A percentile compares a stretch with the other conserved stretches of the same genome.
These are phyloP conservation scores for Cranoglanis bouderius DNA, from an alignment of 2,113 vertebrate species.

Conservation along the genomic window DNA sequence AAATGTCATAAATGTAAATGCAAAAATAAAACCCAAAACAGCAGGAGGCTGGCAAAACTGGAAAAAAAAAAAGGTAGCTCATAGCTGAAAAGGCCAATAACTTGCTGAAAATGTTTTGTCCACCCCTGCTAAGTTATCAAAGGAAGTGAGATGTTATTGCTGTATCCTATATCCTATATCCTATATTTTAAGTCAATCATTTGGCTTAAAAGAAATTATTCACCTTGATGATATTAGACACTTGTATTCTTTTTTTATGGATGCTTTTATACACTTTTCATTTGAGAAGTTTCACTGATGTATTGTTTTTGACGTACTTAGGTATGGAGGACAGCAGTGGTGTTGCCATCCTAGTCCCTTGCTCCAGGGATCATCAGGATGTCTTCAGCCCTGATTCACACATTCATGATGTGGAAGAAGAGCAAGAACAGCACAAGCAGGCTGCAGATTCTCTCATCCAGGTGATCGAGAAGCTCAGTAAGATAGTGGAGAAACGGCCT, in stretches of 20 bases:
- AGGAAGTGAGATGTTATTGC: not conserved
- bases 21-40: not conserved
- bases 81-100: not conserved
- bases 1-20: not conserved
- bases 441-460: constrained; percentile 87
- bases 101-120: not conserved
- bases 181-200: no score
- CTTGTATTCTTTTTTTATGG: not conserved
- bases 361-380: constrained; percentile 74
- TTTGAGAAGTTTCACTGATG: not conserved
- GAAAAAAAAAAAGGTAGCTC: not conserved
- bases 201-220: not conserved
- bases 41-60: not conserved
- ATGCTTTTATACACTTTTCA: not conserved
- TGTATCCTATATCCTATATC: no score
- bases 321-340: constrained; percentile 89
- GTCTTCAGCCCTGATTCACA: constrained; percentile 68
- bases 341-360: constrained; percentile 78
- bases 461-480: constrained; percentile 95
- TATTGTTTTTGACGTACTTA: constrained; percentile 54
- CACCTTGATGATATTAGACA: not conserved
- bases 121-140: not conserved
- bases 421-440: constrained; percentile 66
- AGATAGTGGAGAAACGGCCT: constrained; percentile 90
- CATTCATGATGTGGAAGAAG: constrained; percentile 27